Evolutionary conservation across 2,888 invertebrate species (phyloP).

Genomic region (Dione vanillae): DNA sequence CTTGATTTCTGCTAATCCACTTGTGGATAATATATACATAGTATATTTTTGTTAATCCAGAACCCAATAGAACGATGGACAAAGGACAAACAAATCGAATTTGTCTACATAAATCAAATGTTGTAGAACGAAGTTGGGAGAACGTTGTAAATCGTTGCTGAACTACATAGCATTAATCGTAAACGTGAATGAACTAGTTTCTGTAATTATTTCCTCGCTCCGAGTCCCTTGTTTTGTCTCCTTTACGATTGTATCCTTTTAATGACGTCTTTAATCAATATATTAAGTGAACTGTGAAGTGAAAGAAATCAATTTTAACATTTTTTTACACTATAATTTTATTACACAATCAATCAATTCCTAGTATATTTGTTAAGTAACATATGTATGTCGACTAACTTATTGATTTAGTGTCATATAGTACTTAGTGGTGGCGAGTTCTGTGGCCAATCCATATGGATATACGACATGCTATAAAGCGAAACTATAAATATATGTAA

Average conservation of each 20-base stretch:
- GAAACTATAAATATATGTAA: no score
- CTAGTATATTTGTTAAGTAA: no score
- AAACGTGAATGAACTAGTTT: conserved; percentile 68
- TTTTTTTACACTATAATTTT: no score
- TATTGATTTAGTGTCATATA: conserved; percentile 1
- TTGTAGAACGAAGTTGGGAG: conserved; percentile 61
- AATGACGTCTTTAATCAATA: conserved; percentile 32
- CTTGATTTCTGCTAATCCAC: background rate
- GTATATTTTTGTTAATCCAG: conserved; percentile 11
- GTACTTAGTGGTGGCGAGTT: background rate
- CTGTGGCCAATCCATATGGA: background rate
- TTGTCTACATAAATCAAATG: conserved; percentile 28
- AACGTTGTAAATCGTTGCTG: conserved; percentile 55
- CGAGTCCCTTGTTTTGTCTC: conserved; percentile 43
- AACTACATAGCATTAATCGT: conserved; percentile 72
- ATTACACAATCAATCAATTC: no score
- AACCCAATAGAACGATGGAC: conserved; percentile 28
- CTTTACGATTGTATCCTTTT: conserved; percentile 38
- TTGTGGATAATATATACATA: no score
- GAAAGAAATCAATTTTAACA: background rate
- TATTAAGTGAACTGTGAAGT: conserved; percentile 7
- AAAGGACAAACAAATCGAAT: conserved; percentile 26
- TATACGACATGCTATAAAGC: no score
- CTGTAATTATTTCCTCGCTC: conserved; percentile 71
- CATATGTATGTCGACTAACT: background rate